Evolutionary conservation across 2,113 vertebrate genomes (phyloP), one percentile per base, ranked within the genome.

Genomic region (Pao palembangensis): DNA sequence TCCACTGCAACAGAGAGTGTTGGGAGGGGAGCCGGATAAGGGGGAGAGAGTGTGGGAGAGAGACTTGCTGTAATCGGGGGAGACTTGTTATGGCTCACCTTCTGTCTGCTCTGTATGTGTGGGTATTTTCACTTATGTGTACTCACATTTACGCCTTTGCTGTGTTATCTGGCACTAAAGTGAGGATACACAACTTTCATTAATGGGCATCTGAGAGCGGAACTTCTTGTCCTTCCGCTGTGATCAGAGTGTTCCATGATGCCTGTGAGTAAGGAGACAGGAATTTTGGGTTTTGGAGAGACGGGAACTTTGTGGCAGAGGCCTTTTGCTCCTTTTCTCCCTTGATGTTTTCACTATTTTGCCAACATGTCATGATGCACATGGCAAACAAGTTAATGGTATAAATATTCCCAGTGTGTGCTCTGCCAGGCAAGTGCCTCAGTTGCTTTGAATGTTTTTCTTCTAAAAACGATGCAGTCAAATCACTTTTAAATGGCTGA

Each of bases 41-140:
- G 12, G 20, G 64, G 18, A 2, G 46, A 48, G 46, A 48, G n/a
- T 8, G 17, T 49, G n/a, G n/a, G 47, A 2, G 17, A n/a, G 17
- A 49, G 47, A 6, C n/a, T 47, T 16, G 14, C 44, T n/a, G 6
- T 87, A 84, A 82, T 82, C 75, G 82, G 73, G 64, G 67, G 67
- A 67, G 66, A 78, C 78, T 75, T 80, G 79, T 73, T 79, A 68
- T 63, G 62, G 69, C 74, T 81, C 77, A 83, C 72, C 78, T 73
- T 80, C 75, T 82, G 81, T 72, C 55, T 73, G 43, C 18, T 28
- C 60, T 62, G 59, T 34, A 16, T 46, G 68, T 54, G 71, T 20
- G 55, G 53, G 46, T 61, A 18, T 61, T 62, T 59, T 63, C 59
- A 65, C 47, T 50, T 58, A 51, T 64, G 55, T 73, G 68, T 75